These are phyloP conservation scores for Oophaga sylvatica DNA, from an alignment of 2,797 vertebrate species.

Conservation along the genomic window DNA sequence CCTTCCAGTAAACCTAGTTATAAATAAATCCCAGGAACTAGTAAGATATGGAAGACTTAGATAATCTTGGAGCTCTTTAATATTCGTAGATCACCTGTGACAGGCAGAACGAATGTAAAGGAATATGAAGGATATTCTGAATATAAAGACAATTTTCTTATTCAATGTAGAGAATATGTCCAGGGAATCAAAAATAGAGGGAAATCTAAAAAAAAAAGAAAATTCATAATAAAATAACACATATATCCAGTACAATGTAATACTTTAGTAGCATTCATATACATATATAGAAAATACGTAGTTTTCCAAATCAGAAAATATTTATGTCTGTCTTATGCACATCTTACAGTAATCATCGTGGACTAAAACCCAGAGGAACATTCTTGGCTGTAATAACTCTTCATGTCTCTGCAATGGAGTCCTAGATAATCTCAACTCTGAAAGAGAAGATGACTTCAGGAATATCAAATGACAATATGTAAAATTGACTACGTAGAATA, in stretches of 20 bases:
- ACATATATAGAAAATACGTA: background rate
- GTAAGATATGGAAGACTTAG: constrained; percentile 21
- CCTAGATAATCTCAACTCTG: background rate
- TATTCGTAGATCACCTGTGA: constrained; percentile 54
- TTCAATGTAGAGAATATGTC: constrained; percentile 10
- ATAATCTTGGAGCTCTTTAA: constrained; percentile 33
- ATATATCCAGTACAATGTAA: background rate
- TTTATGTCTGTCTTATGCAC: constrained; percentile 1
- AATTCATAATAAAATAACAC: background rate
- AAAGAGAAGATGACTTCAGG: background rate
- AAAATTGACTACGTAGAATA: background rate
- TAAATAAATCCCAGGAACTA: constrained; percentile 24
- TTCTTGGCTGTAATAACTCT: constrained; percentile 19
- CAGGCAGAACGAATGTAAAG: constrained; percentile 45
- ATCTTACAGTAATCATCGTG: background rate
- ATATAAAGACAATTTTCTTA: constrained; percentile 23
- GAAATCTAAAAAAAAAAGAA: constrained; percentile 14
- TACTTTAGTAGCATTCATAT: background rate
- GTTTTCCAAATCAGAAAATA: constrained; percentile 2
- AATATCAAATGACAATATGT: background rate
- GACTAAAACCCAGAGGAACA: background rate
- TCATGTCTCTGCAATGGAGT: constrained; percentile 10
- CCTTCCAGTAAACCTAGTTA: constrained; percentile 43
- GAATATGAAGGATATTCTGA: constrained; percentile 36
- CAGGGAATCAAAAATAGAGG: background rate